Percentiles rank a stretch among this genome's conserved stretches.
phyloP scores from a whole-genome alignment of 2,888 invertebrate species.

The Luperina testacea region DNA sequence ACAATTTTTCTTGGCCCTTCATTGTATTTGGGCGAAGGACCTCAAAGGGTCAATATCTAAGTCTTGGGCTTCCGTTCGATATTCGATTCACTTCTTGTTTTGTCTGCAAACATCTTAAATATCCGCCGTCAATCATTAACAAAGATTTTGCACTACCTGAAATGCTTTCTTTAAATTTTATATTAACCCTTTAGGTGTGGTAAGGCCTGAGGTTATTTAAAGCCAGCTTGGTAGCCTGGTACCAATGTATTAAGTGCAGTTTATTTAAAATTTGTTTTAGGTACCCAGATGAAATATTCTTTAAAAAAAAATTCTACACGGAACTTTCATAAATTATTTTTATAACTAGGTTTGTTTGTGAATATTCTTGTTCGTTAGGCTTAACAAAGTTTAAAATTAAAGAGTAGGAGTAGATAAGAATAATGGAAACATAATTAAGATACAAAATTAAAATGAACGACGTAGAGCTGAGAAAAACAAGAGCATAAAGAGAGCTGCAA shows the following conservation, averaged over 20 bases:
- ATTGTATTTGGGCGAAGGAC: slow-evolving; percentile 84
- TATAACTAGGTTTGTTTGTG: background rate
- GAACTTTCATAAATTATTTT: background rate
- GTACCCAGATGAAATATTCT: background rate
- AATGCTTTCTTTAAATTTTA: slow-evolving; percentile 64
- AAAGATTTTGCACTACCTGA: slow-evolving; percentile 63
- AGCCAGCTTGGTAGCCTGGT: background rate
- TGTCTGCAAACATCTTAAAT: slow-evolving; percentile 82
- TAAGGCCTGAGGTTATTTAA: slow-evolving; percentile 13
- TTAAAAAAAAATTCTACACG: background rate
- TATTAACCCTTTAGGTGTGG: slow-evolving; percentile 42
- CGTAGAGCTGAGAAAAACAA: slow-evolving; percentile 24
- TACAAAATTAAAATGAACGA: slow-evolving; percentile 25
- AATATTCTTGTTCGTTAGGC: background rate
- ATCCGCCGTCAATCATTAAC: slow-evolving; percentile 76
- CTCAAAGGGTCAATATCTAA: slow-evolving; percentile 86
- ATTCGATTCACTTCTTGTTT: slow-evolving; percentile 80
- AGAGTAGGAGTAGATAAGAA: slow-evolving; percentile 6
- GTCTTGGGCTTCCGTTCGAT: slow-evolving; percentile 84
- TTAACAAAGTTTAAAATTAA: background rate
- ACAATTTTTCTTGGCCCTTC: slow-evolving; percentile 86
- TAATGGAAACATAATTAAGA: slow-evolving; percentile 28
- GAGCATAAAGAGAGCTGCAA: slow-evolving; percentile 16
- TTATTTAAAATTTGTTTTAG: background rate
- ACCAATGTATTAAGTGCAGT: background rate